Evolutionary conservation across 2,888 invertebrate genomes (phyloP).

Genomic region (Acheta domesticus): DNA sequence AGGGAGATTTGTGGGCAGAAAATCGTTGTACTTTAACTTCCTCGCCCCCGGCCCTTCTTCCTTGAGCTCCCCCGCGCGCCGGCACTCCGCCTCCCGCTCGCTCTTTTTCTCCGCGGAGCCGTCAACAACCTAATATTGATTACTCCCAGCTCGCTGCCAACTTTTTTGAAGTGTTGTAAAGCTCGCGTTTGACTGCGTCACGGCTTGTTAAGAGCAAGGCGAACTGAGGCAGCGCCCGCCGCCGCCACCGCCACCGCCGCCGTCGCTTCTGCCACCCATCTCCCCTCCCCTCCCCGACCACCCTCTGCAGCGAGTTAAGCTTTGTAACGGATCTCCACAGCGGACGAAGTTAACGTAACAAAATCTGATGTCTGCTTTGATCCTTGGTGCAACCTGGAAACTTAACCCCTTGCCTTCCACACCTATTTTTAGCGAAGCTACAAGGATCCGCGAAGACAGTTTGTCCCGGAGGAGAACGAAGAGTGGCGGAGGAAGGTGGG

Average conservation of each 20-base stretch:
- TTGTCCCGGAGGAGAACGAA: neutral
- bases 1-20: neutral
- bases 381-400: conserved; percentile 18
- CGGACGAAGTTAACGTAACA: conserved; percentile 9
- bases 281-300: neutral
- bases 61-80: neutral
- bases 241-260: neutral
- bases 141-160: conserved; percentile 3
- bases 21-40: conserved; percentile 18
- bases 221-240: neutral
- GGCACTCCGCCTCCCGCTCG: neutral
- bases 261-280: neutral
- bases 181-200: conserved; percentile 18
- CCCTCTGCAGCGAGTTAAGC: conserved; percentile 11
- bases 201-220: conserved; percentile 18
- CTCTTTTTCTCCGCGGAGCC: neutral
- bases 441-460: conserved; percentile 18
- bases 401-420: conserved; percentile 18
- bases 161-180: conserved; percentile 18
- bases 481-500: neutral
- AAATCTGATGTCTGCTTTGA: conserved; percentile 18
- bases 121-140: conserved; percentile 18
- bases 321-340: conserved; percentile 3
- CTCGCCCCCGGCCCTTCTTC: neutral
- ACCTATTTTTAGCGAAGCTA: neutral